Base-by-base conservation (phyloP, 2,888 invertebrate genomes). In the Drymonia ruficornis region DNA sequence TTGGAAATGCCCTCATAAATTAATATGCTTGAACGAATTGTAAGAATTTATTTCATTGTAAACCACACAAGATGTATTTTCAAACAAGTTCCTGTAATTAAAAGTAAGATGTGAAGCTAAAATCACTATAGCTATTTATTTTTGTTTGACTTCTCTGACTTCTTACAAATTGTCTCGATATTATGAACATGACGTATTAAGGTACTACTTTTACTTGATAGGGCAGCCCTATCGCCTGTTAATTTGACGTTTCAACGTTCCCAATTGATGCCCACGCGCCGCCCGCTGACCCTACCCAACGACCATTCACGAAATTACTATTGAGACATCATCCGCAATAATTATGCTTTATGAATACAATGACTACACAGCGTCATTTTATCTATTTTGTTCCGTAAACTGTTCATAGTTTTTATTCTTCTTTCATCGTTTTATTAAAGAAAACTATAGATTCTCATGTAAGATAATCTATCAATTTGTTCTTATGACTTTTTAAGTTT, bases 181-280 rank as follows among this genome's bases (percentile, higher is more conserved):
- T n/a, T n/a, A n/a, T n/a, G n/a, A n/a, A n/a, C n/a, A n/a, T n/a
- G n/a, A n/a, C n/a, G n/a, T n/a, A n/a, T n/a, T n/a, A n/a, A n/a
- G n/a, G n/a, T n/a, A n/a, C n/a, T n/a, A n/a, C n/a, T 13, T 13
- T 11, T 36, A 36, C 43, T 38, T 1, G 16, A 40, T 62, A 43
- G 61, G 81, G 59, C 78, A 86, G 69, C 86, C 87, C 85, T 86
- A 43, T 43, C 46, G 29, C 8, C 29, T 74, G 79, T 84, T 86
- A 86, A 87, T 86, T 83, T 83, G 82, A 83, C 79, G 84, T 84
- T 84, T 84, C 86, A 87, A 81, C 82, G 86, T 70, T 76, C 84
- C 78, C 88, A 91, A 90, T 91, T 91, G 88, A 66, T 68, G 81
- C 90, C 91, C 89, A 90, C 90, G 87, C 89, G 76, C 76, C 67